phyloP scores from a whole-genome alignment of 2,888 invertebrate species.

The Tanypteryx hageni region DNA sequence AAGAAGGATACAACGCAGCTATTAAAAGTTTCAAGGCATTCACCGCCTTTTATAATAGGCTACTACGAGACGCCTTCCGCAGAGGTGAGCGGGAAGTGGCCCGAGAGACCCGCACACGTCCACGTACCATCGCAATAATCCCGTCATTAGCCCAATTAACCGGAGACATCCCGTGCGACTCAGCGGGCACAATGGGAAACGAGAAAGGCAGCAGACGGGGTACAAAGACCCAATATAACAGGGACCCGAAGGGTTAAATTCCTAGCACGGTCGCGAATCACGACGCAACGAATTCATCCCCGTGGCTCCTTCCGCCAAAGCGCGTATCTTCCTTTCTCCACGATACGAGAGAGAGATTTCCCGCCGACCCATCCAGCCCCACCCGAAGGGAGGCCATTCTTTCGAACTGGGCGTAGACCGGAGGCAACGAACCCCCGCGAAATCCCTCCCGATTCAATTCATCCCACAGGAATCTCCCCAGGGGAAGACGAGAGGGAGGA shows the following conservation, averaged over 20 bases:
- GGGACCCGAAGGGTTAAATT: neutral
- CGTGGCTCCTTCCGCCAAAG: neutral
- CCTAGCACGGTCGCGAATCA: neutral
- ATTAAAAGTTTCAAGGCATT: too few relatives aligned
- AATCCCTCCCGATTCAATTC: neutral
- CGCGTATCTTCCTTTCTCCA: neutral
- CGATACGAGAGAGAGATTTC: neutral
- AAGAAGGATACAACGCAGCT: too few relatives aligned
- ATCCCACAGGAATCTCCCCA: neutral
- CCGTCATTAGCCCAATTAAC: slow-evolving; percentile 36
- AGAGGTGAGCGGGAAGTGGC: neutral
- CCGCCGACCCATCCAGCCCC: neutral
- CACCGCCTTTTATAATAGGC: too few relatives aligned
- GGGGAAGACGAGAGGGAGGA: neutral
- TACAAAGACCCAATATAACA: neutral
- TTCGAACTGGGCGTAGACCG: neutral
- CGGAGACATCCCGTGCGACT: neutral
- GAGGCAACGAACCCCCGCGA: neutral
- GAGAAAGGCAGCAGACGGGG: neutral
- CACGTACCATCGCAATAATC: slow-evolving; percentile 20
- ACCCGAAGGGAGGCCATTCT: neutral
- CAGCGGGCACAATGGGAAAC: neutral
- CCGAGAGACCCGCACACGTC: neutral
- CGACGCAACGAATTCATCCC: neutral
- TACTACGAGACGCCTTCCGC: neutral